phyloP scores from a whole-genome alignment of 2,113 vertebrate genomes.

The Ramphastos sulfuratus region DNA sequence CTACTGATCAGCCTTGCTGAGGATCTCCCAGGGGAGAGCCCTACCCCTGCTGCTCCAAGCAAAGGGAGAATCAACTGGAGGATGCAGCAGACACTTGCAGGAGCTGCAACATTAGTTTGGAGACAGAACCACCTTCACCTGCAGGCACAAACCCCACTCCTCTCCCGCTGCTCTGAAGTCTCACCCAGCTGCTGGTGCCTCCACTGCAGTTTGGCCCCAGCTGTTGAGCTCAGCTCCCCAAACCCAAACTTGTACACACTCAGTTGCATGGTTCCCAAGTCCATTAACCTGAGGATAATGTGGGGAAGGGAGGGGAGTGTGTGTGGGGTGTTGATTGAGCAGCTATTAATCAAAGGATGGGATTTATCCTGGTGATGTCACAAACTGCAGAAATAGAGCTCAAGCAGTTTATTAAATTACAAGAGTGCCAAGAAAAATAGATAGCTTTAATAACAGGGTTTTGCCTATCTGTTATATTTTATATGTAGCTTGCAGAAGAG shows the following conservation, averaged over 20 bases:
- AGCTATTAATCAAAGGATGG: constrained; percentile 71
- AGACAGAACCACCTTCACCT: neutral
- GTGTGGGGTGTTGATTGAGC: constrained; percentile 22
- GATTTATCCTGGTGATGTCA: constrained; percentile 67
- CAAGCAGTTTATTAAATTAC: constrained; percentile 78
- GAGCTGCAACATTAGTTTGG: neutral
- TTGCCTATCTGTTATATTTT: constrained; percentile 78
- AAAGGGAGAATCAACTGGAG: neutral
- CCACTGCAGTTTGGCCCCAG: neutral
- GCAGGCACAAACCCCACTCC: neutral
- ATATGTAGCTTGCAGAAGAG: constrained; percentile 61
- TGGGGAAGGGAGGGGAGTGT: neutral
- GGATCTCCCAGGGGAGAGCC: neutral
- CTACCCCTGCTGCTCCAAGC: neutral
- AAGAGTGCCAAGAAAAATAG: constrained; percentile 76
- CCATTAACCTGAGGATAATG: constrained; percentile 19
- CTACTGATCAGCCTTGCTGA: neutral
- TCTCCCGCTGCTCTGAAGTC: neutral
- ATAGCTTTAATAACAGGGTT: constrained; percentile 81
- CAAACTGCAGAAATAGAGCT: constrained; percentile 66
- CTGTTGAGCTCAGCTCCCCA: neutral
- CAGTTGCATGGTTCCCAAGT: neutral
- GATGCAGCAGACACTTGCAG: neutral
- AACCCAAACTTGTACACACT: neutral
- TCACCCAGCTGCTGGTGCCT: neutral